Percentiles rank a stretch among this genome's conserved stretches.
These are phyloP conservation scores for Drosophila neotestacea DNA, from an alignment of 2,888 invertebrate genomes.

Conservation along the genomic window DNA sequence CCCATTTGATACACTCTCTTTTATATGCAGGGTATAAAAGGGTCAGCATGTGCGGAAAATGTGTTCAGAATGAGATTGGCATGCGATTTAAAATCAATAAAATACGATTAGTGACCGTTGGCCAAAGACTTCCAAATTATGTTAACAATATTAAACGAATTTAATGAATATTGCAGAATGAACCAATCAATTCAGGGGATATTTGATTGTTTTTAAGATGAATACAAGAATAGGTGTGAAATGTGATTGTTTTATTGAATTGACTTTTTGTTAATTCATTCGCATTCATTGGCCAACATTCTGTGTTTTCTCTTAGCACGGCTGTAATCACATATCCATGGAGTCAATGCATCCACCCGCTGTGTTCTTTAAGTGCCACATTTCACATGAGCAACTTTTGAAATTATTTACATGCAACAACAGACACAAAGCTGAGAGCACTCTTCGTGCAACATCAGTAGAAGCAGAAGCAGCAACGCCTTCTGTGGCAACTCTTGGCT, in stretches of 20 bases:
- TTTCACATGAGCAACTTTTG: constrained; percentile 78
- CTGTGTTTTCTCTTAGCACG: constrained; percentile 25
- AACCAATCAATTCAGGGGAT: constrained; percentile 4
- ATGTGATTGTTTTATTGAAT: constrained; percentile 35
- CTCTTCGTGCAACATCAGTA: constrained; percentile 13
- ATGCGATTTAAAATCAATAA: constrained; percentile 67
- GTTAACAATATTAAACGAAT: constrained; percentile 13
- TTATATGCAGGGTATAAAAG: neutral
- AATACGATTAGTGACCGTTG: constrained; percentile 47
- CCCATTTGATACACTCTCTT: neutral
- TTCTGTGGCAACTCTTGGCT: constrained; percentile 29
- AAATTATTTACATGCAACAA: constrained; percentile 74
- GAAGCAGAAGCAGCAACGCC: constrained; percentile 25
- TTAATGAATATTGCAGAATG: constrained; percentile 10
- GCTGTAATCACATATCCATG: constrained; percentile 38
- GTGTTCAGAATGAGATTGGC: constrained; percentile 43
- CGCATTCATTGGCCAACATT: constrained; percentile 19
- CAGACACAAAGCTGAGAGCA: constrained; percentile 24
- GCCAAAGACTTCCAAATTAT: neutral
- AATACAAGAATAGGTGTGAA: constrained; percentile 16
- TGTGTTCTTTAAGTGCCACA: constrained; percentile 78
- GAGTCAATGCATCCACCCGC: constrained; percentile 61
- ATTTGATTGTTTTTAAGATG: neutral
- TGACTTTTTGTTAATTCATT: constrained; percentile 1
- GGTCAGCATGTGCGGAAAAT: constrained; percentile 6